Base-by-base conservation (phyloP, 37 sponge, comb jelly and placozoan genomes). In the Geodia barretti region DNA sequence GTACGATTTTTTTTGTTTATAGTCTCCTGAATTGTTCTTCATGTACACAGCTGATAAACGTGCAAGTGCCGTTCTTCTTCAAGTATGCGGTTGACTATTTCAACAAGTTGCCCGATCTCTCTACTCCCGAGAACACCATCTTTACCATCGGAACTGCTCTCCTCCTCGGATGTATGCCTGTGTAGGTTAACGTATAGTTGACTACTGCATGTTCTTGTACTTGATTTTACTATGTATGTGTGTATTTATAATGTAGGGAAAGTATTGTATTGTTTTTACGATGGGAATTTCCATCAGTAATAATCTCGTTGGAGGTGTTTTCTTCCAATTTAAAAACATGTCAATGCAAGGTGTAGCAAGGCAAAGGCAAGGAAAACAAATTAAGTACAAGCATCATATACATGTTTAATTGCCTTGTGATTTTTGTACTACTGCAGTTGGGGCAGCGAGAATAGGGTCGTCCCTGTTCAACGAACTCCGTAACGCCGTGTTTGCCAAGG, bases 401-500 rank as follows among this genome's bases (percentile, higher is more conserved):
- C n/a, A n/a, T n/a, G n/a, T n/a, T n/a, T n/a, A n/a, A n/a, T n/a
- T n/a, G n/a, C n/a, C n/a, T n/a, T n/a, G n/a, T n/a, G n/a, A n/a
- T n/a, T n/a, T n/a, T n/a, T n/a, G n/a, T n/a, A n/a, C 17, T 28
- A n/a, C 41, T 67, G 11, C 68, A 94, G 95, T 89, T 89, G 96
- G 96, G 19, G 86, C 80, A 64, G 94, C 95, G n/a, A 76, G 94
- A 30, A 38, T 94, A 33, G 87, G 94, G 26, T 41, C 95, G 0
- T 82, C 90, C 62, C 58, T 87, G 8, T 97, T 94, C 79, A 91
- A 87, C 64, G 97, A 97, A 62, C 84, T 97, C 40, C 66, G 97
- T 19, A 98, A 93, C 72, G 89, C 96, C 32, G 80, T 98, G 37
- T 98, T 98, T 86, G 94, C 98, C 35, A 93, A 91, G 38, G 98